Evolutionary conservation across 2,797 vertebrate species (phyloP).

Genomic region (Delichon dasypus): DNA sequence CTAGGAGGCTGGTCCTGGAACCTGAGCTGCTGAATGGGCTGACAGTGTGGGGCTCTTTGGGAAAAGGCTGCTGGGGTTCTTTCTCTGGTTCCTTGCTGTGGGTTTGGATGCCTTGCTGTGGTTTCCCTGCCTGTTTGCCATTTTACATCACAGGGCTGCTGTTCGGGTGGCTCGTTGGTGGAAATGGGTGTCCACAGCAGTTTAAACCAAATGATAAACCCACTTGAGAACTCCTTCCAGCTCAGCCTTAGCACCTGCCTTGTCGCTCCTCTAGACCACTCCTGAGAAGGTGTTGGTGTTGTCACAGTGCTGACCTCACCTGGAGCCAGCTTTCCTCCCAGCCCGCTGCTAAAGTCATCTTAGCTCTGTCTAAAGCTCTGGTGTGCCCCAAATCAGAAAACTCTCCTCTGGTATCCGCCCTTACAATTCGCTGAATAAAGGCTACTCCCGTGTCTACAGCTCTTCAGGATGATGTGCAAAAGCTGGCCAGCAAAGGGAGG

Average conservation of each 20-base stretch:
- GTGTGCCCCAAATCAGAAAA: neutral
- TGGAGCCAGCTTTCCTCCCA: neutral
- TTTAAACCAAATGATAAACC: fast-evolving
- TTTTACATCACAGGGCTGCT: neutral
- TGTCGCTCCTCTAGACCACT: fast-evolving
- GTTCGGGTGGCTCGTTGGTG: fast-evolving
- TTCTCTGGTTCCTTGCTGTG: neutral
- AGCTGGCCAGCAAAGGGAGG: slow-evolving; percentile 18
- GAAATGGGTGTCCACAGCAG: neutral
- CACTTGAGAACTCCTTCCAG: neutral
- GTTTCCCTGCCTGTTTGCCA: neutral
- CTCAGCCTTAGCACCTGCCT: neutral
- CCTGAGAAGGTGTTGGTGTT: neutral
- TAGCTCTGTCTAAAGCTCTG: neutral
- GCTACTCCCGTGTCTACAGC: neutral
- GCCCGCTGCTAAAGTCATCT: neutral
- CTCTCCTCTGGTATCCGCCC: neutral
- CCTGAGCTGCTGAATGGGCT: neutral
- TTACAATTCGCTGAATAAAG: neutral
- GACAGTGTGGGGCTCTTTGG: neutral
- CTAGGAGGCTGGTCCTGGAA: neutral
- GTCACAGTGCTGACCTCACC: neutral
- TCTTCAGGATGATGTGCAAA: neutral
- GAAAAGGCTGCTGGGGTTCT: neutral
- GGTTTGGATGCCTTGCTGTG: neutral